A percentile compares a stretch with the other conserved stretches of the same genome.
Conservation (phyloP, 2,888 invertebrate genomes). For the Leuctra nigra region DNA sequence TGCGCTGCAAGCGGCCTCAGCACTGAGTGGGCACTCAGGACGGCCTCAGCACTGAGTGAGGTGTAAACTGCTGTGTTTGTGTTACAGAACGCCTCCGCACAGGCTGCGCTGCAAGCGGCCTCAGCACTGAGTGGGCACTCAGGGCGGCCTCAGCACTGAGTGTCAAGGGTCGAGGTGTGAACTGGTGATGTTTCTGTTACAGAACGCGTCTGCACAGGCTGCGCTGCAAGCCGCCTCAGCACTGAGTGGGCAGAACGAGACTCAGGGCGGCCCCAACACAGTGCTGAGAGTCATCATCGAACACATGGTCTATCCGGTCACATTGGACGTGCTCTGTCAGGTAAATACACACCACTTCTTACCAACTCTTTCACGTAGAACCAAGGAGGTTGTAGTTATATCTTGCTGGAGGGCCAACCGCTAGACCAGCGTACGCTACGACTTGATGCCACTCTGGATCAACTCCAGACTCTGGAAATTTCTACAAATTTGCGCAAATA, state of each 20-base stretch:
- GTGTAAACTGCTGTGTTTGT: too few relatives aligned
- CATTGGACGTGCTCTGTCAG: constrained; percentile 91
- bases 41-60: too few relatives aligned
- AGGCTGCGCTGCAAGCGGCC: constrained; percentile 78
- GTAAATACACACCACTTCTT: constrained; percentile 41
- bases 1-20: constrained; percentile 79
- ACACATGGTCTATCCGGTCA: constrained; percentile 97
- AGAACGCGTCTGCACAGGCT: constrained; percentile 79
- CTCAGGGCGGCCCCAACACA: constrained; percentile 88
- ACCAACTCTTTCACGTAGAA: neutral
- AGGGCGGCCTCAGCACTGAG: constrained; percentile 92
- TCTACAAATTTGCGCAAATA: too few relatives aligned
- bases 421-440: too few relatives aligned
- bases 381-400: too few relatives aligned
- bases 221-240: constrained; percentile 82
- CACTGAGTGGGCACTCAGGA: constrained; percentile 60
- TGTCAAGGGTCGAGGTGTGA: too few relatives aligned
- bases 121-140: constrained; percentile 67
- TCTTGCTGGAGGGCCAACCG: too few relatives aligned
- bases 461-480: too few relatives aligned
- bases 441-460: too few relatives aligned
- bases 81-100: constrained; percentile 78
- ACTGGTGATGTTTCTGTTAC: constrained; percentile 46
- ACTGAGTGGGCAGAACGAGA: constrained; percentile 57
- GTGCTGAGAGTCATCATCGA: constrained; percentile 98